A percentile compares a stretch with the other conserved stretches of the same genome.
Evolutionary conservation across 2,113 vertebrate genomes (phyloP).

Genomic region (Trogon melanurus): DNA sequence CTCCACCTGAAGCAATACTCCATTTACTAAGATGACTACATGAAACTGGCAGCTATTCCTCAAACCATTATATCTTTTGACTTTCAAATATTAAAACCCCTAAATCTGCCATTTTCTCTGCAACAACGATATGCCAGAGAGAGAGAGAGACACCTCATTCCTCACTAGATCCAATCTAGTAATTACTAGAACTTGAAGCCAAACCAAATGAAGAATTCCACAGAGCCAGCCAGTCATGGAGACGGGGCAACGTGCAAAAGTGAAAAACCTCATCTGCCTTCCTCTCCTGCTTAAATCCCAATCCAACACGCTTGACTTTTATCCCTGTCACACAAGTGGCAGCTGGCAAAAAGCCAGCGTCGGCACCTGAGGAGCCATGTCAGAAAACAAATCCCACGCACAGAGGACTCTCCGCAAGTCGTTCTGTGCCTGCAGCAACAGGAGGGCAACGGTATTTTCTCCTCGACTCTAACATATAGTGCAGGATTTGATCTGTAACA

Average conservation of each 20-base stretch:
- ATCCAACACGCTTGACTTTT: accelerated
- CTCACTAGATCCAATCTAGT: background rate
- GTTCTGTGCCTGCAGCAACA: background rate
- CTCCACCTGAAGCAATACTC: background rate
- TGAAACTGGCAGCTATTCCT: background rate
- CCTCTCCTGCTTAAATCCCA: background rate
- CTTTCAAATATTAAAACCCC: background rate
- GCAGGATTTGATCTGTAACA: background rate
- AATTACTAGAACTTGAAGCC: background rate
- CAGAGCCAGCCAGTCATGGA: background rate
- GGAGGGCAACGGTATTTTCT: accelerated
- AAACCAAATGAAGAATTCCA: background rate
- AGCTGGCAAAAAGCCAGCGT: background rate
- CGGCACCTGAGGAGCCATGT: background rate
- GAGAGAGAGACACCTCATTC: background rate
- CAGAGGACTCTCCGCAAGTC: background rate
- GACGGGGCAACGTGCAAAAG: accelerated
- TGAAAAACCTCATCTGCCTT: background rate
- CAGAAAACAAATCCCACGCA: background rate
- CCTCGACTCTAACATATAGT: accelerated
- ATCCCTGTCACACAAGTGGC: background rate
- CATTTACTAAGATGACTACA: accelerated
- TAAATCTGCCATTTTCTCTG: background rate
- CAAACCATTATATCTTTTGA: background rate
- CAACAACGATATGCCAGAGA: too few relatives aligned